Evolutionary conservation across 2,888 invertebrate species (phyloP), one percentile per base, ranked within the genome.

Genomic region (Lasius platythorax): DNA sequence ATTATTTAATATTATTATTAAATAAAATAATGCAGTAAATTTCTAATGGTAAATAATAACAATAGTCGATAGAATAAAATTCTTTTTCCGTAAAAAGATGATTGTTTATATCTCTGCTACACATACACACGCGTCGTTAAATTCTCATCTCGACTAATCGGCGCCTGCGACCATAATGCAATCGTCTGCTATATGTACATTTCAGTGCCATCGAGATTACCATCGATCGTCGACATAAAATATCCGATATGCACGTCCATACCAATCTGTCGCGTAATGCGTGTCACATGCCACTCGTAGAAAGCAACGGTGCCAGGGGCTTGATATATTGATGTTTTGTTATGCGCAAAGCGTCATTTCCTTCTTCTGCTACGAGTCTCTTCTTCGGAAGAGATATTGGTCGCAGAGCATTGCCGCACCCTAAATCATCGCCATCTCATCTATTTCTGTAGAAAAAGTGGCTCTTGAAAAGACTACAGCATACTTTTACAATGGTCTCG

Each of bases 261-360:
- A 72, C 64, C 66, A 66, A 76, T 81, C 79, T 81, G 72, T 89
- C 89, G 84, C 87, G 85, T 86, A 89, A 89, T 85, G 81, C 82
- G 83, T 89, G 88, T 85, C 83, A 85, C 87, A 82, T 83, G 85
- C 83, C 79, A 83, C 78, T 78, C 75, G 81, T 73, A 84, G 88
- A 84, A 82, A 86, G 84, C 87, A 88, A 83, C 89, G 85, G 70
- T 89, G 87, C 63, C 75, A 73, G 58, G 23, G 79, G 66, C 82
- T 76, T 79, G 85, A 84, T 84, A 84, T 82, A 73, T 68, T 85
- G 87, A 58, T 23, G 81, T 78, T 90, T 91, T 90, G 87, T 86
- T 90, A 91, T 90, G 91, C 91, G 86, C 50, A 85, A 66, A 81
- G 83, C 87, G 89, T 90, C 89, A 91, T 91, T 91, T 91, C 91